Evolutionary conservation across 2,113 vertebrate species (phyloP).

Genomic region (Alethe castanea): DNA sequence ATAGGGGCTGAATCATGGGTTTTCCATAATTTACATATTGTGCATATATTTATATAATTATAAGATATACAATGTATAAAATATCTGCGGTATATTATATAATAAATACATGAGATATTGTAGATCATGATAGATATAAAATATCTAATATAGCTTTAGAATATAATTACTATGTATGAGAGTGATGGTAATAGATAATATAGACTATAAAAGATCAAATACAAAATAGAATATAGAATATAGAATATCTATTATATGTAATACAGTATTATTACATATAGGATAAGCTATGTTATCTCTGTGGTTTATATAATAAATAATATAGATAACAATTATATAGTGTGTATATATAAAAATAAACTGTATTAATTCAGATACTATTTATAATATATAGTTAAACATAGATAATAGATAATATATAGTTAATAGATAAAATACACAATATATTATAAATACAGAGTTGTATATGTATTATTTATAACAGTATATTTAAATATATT

Average conservation of each 20-base stretch:
- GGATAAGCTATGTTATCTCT: neutral
- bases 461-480: neutral
- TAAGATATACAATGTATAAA: accelerated
- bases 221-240: neutral
- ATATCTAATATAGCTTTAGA: neutral
- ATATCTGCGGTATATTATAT: neutral
- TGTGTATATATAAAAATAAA: neutral
- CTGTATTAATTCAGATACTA: neutral
- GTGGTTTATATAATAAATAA: neutral
- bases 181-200: neutral
- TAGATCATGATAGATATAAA: neutral
- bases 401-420: neutral
- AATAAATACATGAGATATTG: neutral
- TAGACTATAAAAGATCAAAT: neutral
- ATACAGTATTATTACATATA: neutral
- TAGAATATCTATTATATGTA: neutral
- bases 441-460: neutral
- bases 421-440: too few species aligned
- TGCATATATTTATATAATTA: neutral
- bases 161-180: neutral
- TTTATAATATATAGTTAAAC: neutral
- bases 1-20: neutral
- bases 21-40: neutral
- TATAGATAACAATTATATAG: neutral
- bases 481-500: neutral